These are phyloP conservation scores for Odontomyia ornata DNA, from an alignment of 2,888 invertebrate genomes.

Conservation along the genomic window DNA sequence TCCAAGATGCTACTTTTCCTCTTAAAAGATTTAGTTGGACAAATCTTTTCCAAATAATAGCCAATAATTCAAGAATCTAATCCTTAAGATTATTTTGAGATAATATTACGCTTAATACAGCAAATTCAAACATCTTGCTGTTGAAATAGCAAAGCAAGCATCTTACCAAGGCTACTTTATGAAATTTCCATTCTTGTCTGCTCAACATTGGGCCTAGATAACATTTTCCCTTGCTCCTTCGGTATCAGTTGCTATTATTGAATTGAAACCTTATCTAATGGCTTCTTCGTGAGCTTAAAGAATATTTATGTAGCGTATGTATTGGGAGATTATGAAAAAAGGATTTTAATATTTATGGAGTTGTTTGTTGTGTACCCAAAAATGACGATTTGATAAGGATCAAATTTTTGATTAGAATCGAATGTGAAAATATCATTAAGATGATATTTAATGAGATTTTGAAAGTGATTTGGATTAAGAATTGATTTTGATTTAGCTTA, in stretches of 20 bases:
- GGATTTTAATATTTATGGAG: too few species aligned
- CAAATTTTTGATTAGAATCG: too few species aligned
- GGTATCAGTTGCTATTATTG: background rate
- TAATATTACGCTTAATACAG: slow-evolving; percentile 8
- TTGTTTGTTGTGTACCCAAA: too few species aligned
- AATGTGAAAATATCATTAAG: too few species aligned
- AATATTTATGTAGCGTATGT: slow-evolving; percentile 5
- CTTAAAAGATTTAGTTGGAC: background rate
- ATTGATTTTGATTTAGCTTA: too few species aligned
- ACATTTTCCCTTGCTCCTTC: background rate
- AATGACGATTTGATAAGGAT: too few species aligned
- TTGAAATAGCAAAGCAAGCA: background rate
- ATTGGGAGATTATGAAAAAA: too few species aligned
- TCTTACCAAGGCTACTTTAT: background rate
- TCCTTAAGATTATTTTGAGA: slow-evolving; percentile 29
- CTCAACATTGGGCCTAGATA: background rate
- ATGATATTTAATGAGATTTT: too few species aligned
- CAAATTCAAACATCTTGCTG: background rate
- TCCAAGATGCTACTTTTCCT: too few species aligned
- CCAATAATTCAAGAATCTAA: slow-evolving; percentile 18
- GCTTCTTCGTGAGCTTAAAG: background rate
- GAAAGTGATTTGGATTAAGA: too few species aligned
- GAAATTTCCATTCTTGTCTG: background rate
- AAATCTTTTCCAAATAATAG: slow-evolving; percentile 1
- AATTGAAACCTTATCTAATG: background rate